Evolutionary conservation across 2,113 vertebrate species (phyloP).

Genomic region (Neogale vison): DNA sequence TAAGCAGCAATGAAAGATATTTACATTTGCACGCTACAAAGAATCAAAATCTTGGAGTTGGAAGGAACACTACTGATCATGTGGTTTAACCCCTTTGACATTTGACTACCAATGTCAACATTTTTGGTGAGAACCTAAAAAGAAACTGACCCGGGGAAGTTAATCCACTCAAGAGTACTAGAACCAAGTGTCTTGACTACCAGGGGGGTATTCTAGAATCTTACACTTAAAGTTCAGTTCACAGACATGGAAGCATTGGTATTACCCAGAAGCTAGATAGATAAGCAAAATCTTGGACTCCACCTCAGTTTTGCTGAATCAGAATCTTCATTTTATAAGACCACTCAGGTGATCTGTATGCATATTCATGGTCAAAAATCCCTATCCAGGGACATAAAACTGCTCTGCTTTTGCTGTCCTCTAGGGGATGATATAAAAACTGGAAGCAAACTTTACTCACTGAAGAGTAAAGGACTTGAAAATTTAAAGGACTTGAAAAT

Average conservation of each 20-base stretch:
- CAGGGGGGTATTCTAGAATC: neutral
- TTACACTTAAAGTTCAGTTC: neutral
- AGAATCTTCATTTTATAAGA: neutral
- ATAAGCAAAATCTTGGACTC: neutral
- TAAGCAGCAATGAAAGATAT: neutral
- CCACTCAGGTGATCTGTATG: neutral
- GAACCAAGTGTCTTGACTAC: neutral
- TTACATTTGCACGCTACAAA: neutral
- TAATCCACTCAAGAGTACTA: neutral
- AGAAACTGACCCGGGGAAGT: slow-evolving; percentile 32
- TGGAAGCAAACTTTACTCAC: neutral
- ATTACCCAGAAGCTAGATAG: neutral
- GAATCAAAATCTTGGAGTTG: slow-evolving; percentile 28
- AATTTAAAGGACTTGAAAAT: slow-evolving; percentile 28
- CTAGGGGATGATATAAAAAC: neutral
- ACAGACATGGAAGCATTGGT: neutral
- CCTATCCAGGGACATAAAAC: neutral
- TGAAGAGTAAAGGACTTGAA: neutral
- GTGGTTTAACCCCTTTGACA: neutral
- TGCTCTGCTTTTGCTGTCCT: neutral
- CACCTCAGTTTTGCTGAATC: neutral
- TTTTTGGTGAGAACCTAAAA: slow-evolving; percentile 2
- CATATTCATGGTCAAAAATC: neutral
- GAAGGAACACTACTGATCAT: neutral
- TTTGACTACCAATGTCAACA: neutral